Evolutionary conservation across 1,140 invertebrate species (phyloP), one percentile per base, ranked within the genome.

Genomic region (Heliconius congener): DNA sequence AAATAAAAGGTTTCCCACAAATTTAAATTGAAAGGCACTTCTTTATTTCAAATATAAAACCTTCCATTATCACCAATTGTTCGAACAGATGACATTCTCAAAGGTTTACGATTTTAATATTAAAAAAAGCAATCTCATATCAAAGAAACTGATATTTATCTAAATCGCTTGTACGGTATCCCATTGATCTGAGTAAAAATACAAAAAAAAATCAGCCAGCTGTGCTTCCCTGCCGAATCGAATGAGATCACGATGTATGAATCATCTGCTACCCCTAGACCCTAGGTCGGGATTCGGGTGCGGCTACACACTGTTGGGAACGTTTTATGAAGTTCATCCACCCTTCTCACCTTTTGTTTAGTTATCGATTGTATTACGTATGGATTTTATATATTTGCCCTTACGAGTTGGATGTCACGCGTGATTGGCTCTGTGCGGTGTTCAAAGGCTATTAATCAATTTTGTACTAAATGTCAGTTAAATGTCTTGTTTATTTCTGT

Each of bases 321-420:
- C 37, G 76, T 46, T 76, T 84, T 81, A 76, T 72, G 18, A 70
- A 77, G 79, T 78, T 84, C 79, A 82, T 55, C 78, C 83, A 81
- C 83, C 83, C 81, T 76, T 79, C 73, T 46, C 81, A 84, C 78
- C 81, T 82, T 76, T 57, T 79, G 37, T 77, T 66, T 78, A 46
- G 50, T 50, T 80, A 82, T 84, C 82, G 83, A 84, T 84, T 19
- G 5, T 72, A 72, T 72, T 39, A 72, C 18, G 37, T 39, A 72
- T 72, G 19, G 27, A 37, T 34, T 71, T 71, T 13, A 30, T 34
- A 72, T 27, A 39, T 72, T 39, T 72, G 2, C 6, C 16, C 19
- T 37, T 72, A 72, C 9, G 37, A 72, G 30, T 30, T 1, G n/a
- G 23, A 30, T 66, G 60, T 60, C 23, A 60, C 57, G 57, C n/a